Percentiles rank a stretch among this genome's conserved stretches.
Conservation (phyloP, 2,888 invertebrate genomes). For the Perizoma affinitatum region DNA sequence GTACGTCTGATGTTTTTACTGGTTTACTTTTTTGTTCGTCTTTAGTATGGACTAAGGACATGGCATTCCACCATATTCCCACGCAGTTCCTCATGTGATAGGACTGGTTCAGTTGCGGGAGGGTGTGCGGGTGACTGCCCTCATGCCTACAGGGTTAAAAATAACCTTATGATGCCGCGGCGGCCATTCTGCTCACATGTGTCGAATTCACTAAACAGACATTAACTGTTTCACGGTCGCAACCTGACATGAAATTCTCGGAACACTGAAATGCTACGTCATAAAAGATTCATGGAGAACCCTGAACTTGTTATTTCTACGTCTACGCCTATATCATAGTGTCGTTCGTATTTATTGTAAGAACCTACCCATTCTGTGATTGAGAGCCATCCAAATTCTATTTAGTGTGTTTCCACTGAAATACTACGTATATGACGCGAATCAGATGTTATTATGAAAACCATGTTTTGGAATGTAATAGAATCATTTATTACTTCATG, state of each 20-base stretch:
- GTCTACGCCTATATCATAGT: constrained; percentile 8
- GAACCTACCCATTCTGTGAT: constrained; percentile 10
- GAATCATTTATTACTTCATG: constrained; percentile 25
- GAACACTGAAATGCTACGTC: constrained; percentile 46
- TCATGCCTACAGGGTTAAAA: constrained; percentile 80
- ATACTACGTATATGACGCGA: neutral
- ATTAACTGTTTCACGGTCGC: constrained; percentile 82
- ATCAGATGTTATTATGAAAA: constrained; percentile 13
- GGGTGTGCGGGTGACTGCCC: constrained; percentile 81
- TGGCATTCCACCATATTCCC: constrained; percentile 72
- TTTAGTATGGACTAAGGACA: constrained; percentile 49
- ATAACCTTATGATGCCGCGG: constrained; percentile 75
- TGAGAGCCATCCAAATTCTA: neutral
- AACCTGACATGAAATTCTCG: constrained; percentile 76
- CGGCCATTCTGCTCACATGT: constrained; percentile 82
- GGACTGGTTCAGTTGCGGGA: constrained; percentile 77
- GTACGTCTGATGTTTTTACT: constrained; percentile 44
- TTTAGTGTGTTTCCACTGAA: constrained; percentile 1
- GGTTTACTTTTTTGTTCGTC: constrained; percentile 48
- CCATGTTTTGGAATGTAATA: constrained; percentile 25
- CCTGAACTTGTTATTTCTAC: constrained; percentile 27
- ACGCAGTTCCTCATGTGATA: constrained; percentile 80
- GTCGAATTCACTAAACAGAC: constrained; percentile 82
- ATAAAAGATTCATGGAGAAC: constrained; percentile 28
- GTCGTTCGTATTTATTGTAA: too few relatives aligned